Conservation (phyloP, 2,888 invertebrate genomes). For the Gari tellinella region DNA sequence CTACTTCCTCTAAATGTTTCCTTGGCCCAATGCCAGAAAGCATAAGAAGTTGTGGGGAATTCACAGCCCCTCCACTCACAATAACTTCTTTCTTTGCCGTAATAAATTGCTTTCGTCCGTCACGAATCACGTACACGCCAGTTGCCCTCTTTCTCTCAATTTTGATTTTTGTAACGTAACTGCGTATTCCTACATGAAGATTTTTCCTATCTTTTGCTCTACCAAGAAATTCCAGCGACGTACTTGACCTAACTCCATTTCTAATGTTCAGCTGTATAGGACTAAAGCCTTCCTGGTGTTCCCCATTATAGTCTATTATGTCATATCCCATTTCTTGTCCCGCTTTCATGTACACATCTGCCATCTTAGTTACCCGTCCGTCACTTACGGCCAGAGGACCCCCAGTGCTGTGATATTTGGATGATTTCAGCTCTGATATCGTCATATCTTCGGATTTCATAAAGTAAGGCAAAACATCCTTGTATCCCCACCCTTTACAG, state of each 20-base stretch:
- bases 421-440: constrained; percentile 38
- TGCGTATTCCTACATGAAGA: constrained; percentile 37
- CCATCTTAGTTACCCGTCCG: constrained; percentile 41
- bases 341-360: constrained; percentile 39
- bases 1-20: constrained; percentile 77
- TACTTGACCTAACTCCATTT: constrained; percentile 42
- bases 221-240: constrained; percentile 47
- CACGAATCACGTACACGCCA: constrained; percentile 71
- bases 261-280: constrained; percentile 42
- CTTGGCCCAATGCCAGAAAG: constrained; percentile 83
- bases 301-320: constrained; percentile 49
- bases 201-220: constrained; percentile 38
- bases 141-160: constrained; percentile 68
- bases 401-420: constrained; percentile 48
- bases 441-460: constrained; percentile 53
- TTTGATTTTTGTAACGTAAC: constrained; percentile 69
- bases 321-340: constrained; percentile 50
- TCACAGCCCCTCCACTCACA: constrained; percentile 82
- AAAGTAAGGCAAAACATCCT: constrained; percentile 56
- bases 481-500: constrained; percentile 44
- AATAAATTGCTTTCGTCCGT: constrained; percentile 59
- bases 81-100: constrained; percentile 76
- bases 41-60: constrained; percentile 82
- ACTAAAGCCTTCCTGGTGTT: constrained; percentile 43
- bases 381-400: constrained; percentile 45